phyloP scores from a whole-genome alignment of 2,113 vertebrate genomes.

The Meleagris gallopavo region DNA sequence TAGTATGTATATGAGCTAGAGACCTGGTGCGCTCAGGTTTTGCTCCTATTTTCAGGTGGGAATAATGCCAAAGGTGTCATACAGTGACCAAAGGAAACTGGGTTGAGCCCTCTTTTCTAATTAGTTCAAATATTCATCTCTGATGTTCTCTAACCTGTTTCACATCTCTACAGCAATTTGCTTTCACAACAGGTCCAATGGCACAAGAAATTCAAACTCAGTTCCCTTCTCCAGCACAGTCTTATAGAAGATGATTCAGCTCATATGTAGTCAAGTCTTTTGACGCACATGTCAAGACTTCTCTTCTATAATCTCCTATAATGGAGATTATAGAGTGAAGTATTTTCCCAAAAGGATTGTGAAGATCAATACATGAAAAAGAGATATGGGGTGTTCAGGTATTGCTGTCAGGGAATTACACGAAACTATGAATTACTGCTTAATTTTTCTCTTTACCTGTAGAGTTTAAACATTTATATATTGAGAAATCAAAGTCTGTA shows the following conservation, averaged over 20 bases:
- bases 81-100: background rate
- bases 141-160: background rate
- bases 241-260: background rate
- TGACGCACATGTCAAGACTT: background rate
- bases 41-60: background rate
- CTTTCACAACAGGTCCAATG: background rate
- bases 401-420: background rate
- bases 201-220: background rate
- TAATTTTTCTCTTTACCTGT: background rate
- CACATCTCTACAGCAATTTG: background rate
- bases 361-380: background rate
- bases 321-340: background rate
- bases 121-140: background rate
- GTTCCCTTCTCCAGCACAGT: background rate
- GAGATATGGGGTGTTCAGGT: background rate
- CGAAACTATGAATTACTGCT: background rate
- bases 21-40: background rate
- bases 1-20: fast-evolving
- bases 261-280: background rate
- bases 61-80: background rate
- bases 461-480: background rate
- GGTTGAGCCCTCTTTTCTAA: background rate
- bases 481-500: background rate
- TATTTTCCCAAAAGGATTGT: background rate
- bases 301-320: background rate